Percentiles rank a stretch among this genome's conserved stretches.
Conservation (phyloP, 2,888 invertebrate species). For the Tenthredo scrophulariae region DNA sequence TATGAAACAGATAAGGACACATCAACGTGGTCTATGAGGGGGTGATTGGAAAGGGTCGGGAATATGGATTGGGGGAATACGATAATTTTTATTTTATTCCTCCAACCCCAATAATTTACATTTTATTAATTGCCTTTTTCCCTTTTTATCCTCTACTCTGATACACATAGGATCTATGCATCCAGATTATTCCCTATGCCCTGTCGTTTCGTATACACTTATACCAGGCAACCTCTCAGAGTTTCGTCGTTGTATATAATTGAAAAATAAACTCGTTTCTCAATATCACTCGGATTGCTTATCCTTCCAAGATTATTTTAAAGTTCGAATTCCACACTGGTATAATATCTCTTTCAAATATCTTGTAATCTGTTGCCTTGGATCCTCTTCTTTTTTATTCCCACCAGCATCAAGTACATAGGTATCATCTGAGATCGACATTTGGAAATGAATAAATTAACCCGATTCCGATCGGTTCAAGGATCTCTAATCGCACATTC, state of each 20-base stretch:
- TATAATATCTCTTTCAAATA: neutral
- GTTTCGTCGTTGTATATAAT: neutral
- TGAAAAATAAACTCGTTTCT: neutral
- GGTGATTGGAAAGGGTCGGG: neutral
- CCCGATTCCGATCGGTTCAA: neutral
- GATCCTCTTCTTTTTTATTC: neutral
- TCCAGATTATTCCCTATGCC: neutral
- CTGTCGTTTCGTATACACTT: neutral
- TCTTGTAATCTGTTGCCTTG: neutral
- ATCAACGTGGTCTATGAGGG: conserved; percentile 1
- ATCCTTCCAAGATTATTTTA: neutral
- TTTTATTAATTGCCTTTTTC: neutral
- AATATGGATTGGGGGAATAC: neutral
- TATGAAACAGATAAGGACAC: conserved; percentile 43
- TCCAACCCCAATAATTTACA: neutral
- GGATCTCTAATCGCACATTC: neutral
- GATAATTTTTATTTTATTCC: neutral
- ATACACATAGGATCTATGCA: neutral
- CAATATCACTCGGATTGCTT: neutral
- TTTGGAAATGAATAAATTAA: neutral
- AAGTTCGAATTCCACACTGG: neutral
- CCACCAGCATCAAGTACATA: neutral
- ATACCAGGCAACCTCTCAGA: neutral
- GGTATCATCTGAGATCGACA: neutral
- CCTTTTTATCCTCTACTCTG: neutral